A percentile compares a stretch with the other conserved stretches of the same genome.
Conservation (phyloP, 1,140 invertebrate species). For the Druon quercuslanigerum region DNA sequence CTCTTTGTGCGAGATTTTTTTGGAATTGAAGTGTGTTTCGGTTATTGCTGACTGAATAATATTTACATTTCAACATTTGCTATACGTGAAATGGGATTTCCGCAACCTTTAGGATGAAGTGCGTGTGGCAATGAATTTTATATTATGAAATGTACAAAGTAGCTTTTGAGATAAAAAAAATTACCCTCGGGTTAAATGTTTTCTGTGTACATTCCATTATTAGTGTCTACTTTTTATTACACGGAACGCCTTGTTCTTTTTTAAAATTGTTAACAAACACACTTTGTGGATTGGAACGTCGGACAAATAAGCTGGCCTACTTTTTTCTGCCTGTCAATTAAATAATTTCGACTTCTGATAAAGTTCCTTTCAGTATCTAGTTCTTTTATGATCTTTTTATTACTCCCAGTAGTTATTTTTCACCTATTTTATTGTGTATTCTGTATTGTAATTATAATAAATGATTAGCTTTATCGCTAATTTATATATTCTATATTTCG, state of each 20-base stretch:
- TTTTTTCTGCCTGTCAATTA: background rate
- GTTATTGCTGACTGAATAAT: too few relatives aligned
- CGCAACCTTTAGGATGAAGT: too few relatives aligned
- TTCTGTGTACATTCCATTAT: conserved; percentile 11
- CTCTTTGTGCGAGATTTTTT: too few relatives aligned
- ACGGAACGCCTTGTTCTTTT: too few relatives aligned
- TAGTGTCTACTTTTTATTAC: background rate
- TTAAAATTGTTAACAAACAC: background rate
- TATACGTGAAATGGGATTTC: too few relatives aligned
- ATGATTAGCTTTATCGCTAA: background rate
- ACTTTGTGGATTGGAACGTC: background rate
- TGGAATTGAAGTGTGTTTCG: too few relatives aligned
- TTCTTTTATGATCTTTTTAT: background rate
- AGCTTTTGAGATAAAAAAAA: too few relatives aligned
- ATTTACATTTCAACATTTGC: too few relatives aligned
- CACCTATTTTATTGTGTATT: conserved; percentile 5
- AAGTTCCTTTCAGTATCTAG: background rate
- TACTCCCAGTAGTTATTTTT: background rate
- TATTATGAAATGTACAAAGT: too few relatives aligned
- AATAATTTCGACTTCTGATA: background rate
- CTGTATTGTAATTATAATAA: background rate
- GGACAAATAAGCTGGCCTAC: conserved; percentile 11
- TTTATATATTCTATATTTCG: background rate
- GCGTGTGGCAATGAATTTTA: too few relatives aligned
- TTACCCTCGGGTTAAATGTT: background rate